phyloP scores from a whole-genome alignment of 2,797 vertebrate genomes.

The Manis javanica region DNA sequence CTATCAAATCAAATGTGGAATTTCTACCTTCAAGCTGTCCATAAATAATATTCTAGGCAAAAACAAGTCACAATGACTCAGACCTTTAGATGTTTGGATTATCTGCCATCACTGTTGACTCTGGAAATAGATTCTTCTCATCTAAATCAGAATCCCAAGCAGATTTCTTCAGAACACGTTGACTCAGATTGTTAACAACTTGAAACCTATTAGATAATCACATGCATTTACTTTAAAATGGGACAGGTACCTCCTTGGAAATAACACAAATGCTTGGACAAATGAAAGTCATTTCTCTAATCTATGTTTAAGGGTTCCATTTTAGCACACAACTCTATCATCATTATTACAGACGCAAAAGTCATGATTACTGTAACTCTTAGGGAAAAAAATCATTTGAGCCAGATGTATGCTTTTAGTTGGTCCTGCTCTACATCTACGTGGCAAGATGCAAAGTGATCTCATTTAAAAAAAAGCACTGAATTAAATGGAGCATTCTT shows the following conservation, averaged over 20 bases:
- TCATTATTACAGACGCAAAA: conserved; percentile 25
- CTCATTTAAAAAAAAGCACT: conserved; percentile 15
- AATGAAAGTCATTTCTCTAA: conserved; percentile 32
- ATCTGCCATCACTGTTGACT: not conserved
- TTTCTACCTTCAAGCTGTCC: not conserved
- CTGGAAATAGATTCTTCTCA: not conserved
- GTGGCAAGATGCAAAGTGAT: not conserved
- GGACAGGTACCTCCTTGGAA: conserved; percentile 14
- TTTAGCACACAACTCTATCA: not conserved
- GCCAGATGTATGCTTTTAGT: not conserved
- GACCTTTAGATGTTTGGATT: not conserved
- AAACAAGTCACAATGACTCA: not conserved
- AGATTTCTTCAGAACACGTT: conserved; percentile 32
- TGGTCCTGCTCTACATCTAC: not conserved
- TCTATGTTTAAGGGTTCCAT: not conserved
- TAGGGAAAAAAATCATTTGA: not conserved
- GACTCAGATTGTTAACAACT: not conserved
- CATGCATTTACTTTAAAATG: conserved; percentile 24
- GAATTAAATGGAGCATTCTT: not conserved
- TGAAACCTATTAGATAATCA: conserved; percentile 43
- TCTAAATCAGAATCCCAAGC: not conserved
- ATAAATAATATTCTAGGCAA: not conserved
- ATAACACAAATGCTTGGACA: not conserved
- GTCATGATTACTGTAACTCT: not conserved
- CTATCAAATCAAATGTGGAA: not conserved